These are phyloP conservation scores for Arbacia lixula DNA, from an alignment of 53 echinoderm and acorn worm species.

Conservation along the genomic window DNA sequence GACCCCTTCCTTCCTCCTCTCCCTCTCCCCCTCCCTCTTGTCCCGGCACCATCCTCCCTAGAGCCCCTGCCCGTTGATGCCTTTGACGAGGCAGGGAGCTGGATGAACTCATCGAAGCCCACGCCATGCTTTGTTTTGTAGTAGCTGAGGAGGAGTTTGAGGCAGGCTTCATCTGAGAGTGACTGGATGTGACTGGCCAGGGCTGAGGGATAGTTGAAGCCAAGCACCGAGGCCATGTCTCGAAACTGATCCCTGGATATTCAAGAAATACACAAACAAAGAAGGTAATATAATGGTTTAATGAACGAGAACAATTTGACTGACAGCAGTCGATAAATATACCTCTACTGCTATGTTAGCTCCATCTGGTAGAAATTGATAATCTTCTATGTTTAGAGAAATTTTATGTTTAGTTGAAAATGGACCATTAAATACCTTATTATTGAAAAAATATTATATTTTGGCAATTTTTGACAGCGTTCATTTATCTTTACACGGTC, in stretches of 20 bases:
- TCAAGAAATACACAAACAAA: neutral
- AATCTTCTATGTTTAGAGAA: too few relatives aligned
- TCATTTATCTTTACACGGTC: too few relatives aligned
- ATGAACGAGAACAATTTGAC: neutral
- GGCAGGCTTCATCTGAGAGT: constrained; percentile 50
- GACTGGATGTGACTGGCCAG: constrained; percentile 64
- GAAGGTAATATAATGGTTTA: neutral
- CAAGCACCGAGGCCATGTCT: constrained; percentile 69
- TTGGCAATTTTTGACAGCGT: too few relatives aligned
- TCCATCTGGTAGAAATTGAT: too few relatives aligned
- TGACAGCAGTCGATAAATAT: too few relatives aligned
- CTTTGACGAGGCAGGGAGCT: neutral
- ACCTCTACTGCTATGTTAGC: too few relatives aligned
- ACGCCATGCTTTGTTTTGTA: constrained; percentile 63
- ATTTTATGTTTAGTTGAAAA: too few relatives aligned
- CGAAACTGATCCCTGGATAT: constrained; percentile 75
- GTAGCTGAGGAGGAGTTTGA: constrained; percentile 53
- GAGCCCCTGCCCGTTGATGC: neutral
- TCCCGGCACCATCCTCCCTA: neutral
- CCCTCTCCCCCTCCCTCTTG: neutral
- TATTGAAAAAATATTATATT: too few relatives aligned
- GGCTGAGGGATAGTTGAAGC: constrained; percentile 31
- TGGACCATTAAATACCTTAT: too few relatives aligned
- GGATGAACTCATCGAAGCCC: constrained; percentile 48
- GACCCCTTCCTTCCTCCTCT: neutral